phyloP scores from a whole-genome alignment of 2,888 invertebrate species.

The Eupithecia centaureata region DNA sequence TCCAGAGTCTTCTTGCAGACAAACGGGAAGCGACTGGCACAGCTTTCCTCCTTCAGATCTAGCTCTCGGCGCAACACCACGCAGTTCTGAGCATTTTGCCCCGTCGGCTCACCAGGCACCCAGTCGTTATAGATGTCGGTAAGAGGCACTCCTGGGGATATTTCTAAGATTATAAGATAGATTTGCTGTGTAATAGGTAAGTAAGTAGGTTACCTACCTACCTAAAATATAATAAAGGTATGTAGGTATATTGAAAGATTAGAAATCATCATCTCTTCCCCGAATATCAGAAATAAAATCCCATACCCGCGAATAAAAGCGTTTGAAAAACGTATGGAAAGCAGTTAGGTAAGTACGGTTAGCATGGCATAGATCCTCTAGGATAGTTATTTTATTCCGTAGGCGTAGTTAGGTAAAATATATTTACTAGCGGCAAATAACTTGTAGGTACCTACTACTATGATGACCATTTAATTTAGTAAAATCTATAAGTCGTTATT shows the following conservation, averaged over 20 bases:
- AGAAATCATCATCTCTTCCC: too few species aligned
- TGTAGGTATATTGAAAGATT: too few species aligned
- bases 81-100: slow-evolving; percentile 56
- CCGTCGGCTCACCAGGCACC: slow-evolving; percentile 61
- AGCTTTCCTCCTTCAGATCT: slow-evolving; percentile 58
- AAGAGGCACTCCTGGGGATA: slow-evolving; percentile 29
- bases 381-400: too few species aligned
- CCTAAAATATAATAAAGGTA: neutral
- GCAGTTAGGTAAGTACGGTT: too few species aligned
- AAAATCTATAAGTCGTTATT: neutral
- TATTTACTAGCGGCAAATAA: too few species aligned
- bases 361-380: too few species aligned
- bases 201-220: too few species aligned
- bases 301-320: too few species aligned
- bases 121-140: slow-evolving; percentile 55
- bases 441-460: too few species aligned
- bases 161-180: neutral
- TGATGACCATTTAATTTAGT: neutral
- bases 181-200: neutral
- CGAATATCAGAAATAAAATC: too few species aligned
- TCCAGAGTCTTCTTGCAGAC: slow-evolving; percentile 66
- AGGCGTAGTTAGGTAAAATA: too few species aligned
- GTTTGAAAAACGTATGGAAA: too few species aligned
- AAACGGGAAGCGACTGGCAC: slow-evolving; percentile 57
- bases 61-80: slow-evolving; percentile 52